Evolutionary conservation across 2,113 vertebrate species (phyloP).

Genomic region (Glareola pratincola): DNA sequence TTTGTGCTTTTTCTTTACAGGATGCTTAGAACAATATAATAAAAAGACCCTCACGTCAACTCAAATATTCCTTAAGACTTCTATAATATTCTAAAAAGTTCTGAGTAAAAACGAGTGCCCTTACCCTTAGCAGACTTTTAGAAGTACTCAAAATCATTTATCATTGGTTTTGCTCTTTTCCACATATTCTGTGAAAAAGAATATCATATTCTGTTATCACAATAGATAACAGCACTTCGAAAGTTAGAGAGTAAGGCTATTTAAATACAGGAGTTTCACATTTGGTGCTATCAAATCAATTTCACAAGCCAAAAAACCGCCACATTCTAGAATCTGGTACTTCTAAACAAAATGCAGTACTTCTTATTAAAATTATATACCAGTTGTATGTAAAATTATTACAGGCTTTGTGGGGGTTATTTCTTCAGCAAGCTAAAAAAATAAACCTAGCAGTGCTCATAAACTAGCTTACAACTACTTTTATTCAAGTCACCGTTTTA

Average conservation of each 20-base stretch:
- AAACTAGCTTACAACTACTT: not conserved
- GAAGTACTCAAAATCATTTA: not conserved
- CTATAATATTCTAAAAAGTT: not conserved
- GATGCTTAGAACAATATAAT: not conserved
- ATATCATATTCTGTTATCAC: too few relatives aligned
- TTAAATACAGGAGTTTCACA: not conserved
- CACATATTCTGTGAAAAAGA: not conserved
- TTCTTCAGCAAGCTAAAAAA: not conserved
- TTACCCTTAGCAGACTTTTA: rapidly evolving
- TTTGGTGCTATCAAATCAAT: not conserved
- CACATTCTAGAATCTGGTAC: not conserved
- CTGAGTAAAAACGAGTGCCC: not conserved
- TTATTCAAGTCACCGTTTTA: not conserved
- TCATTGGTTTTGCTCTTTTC: not conserved
- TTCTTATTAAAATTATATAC: too few relatives aligned
- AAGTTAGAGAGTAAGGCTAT: not conserved
- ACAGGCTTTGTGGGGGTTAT: not conserved
- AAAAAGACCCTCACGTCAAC: rapidly evolving
- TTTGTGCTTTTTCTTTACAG: not conserved
- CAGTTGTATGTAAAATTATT: not conserved
- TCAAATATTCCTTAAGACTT: not conserved
- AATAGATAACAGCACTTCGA: not conserved
- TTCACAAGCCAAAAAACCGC: not conserved
- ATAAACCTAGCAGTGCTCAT: rapidly evolving
- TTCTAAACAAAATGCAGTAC: not conserved